A percentile compares a stretch with the other conserved stretches of the same genome.
phyloP scores from a whole-genome alignment of 2,797 vertebrate genomes.

The Girardinus metallicus region DNA sequence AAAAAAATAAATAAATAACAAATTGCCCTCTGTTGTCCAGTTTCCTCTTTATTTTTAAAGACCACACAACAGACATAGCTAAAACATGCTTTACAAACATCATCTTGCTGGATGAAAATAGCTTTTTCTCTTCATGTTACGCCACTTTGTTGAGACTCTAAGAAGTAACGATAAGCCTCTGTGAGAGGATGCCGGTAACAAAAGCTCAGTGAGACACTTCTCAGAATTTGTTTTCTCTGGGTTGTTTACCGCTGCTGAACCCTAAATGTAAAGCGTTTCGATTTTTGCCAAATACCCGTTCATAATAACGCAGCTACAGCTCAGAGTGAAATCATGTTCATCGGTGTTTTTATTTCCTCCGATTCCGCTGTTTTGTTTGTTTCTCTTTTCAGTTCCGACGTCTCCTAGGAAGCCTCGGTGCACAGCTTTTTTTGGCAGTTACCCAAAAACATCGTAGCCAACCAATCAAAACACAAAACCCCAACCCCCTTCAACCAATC shows the following conservation, averaged over 20 bases:
- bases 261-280: background rate
- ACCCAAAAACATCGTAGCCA: conserved; percentile 8
- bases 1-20: no score
- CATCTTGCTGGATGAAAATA: background rate
- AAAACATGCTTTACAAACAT: background rate
- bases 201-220: background rate
- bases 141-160: background rate
- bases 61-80: background rate
- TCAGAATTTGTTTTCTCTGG: background rate
- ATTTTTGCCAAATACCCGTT: background rate
- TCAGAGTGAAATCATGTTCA: background rate
- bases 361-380: background rate
- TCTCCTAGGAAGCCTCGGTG: background rate
- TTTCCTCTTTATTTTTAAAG: background rate
- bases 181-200: background rate
- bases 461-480: conserved; percentile 31
- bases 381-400: background rate
- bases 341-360: background rate
- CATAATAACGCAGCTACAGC: background rate
- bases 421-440: conserved; percentile 7
- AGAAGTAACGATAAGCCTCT: background rate
- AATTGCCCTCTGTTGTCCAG: background rate
- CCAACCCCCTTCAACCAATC: conserved; percentile 44
- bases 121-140: background rate
- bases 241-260: background rate